Evolutionary conservation across 2,888 invertebrate genomes (phyloP).

Genomic region (Tenthredo mesomela): DNA sequence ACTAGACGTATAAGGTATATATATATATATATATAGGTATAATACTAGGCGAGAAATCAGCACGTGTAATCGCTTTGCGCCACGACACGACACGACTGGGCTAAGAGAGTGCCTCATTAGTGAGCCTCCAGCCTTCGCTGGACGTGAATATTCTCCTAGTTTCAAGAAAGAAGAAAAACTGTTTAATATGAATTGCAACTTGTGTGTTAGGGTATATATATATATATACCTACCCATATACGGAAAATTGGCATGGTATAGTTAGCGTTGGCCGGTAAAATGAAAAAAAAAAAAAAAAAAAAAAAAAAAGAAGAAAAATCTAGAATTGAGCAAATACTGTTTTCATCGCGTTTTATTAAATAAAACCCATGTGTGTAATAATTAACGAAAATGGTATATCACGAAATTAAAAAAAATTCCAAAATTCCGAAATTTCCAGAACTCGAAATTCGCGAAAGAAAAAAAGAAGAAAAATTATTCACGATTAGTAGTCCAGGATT

Average conservation of each 20-base stretch:
- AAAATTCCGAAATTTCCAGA: too few relatives aligned
- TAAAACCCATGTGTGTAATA: too few relatives aligned
- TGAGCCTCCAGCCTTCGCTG: background rate
- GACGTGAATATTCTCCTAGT: background rate
- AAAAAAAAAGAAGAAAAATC: background rate
- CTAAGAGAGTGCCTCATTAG: slow-evolving; percentile 3
- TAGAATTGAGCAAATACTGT: too few relatives aligned
- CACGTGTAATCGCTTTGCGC: background rate
- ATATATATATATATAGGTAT: too few relatives aligned
- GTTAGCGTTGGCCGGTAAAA: background rate
- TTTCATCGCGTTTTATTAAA: too few relatives aligned
- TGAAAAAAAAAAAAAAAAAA: background rate
- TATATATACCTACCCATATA: too few relatives aligned
- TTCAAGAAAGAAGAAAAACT: background rate
- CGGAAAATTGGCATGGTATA: background rate
- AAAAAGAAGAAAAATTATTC: too few relatives aligned
- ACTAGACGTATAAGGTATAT: background rate
- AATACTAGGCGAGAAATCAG: background rate
- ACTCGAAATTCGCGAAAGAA: too few relatives aligned
- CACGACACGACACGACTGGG: background rate
- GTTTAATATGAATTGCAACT: slow-evolving; percentile 3
- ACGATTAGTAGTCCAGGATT: too few relatives aligned
- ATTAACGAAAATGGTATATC: too few relatives aligned
- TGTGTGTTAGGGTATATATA: background rate
- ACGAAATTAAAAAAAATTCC: too few relatives aligned